Base-by-base conservation (phyloP, 2,888 invertebrate species). In the Seira musarum region DNA sequence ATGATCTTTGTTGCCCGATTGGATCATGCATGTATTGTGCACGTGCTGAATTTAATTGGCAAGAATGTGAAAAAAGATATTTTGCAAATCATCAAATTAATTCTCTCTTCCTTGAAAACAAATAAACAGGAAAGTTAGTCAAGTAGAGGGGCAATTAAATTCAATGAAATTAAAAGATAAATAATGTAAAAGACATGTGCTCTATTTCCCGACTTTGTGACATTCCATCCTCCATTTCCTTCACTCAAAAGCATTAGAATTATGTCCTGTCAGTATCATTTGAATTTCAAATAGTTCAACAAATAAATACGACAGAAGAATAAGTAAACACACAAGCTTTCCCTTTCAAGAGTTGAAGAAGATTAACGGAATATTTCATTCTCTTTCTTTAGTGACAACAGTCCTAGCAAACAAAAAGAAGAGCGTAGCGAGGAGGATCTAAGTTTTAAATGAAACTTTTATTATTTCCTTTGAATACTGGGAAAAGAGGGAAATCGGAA, bases 321-420 rank as follows among this genome's bases (percentile, higher is more conserved):
- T n/a, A 8, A 30, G 3, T 30, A 30, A 30, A 8, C 8, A 30
- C 30, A 30, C 60, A 49, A 49, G 30, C 75, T 63, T 60, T 68
- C 35, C 53, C 46, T 49, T 60, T 46, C 13, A 2, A 67, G 35
- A 68, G 57, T 74, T 49, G 46, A 71, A 66, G 17, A 35, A 78
- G 77, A 78, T 78, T 77, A 65, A 77, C 77, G 77, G 70, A 69
- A 77, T 70, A 70, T 70, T 77, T 77, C 64, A 70, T 77, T 77
- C 49, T 64, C 46, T n/a, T n/a, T n/a, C n/a, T n/a, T n/a, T n/a
- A n/a, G 61, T 30, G 70, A 70, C 70, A 22, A 70, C 63, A 65
- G 35, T 65, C 25, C 70, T 53, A 21, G 40, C 40, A 66, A 10
- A 35, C 25, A 15, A 67, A 57, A 67, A 60, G 40, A 8, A 30